These are phyloP conservation scores for Anas platyrhynchos DNA, from an alignment of 2,113 vertebrate genomes.

Conservation along the genomic window DNA sequence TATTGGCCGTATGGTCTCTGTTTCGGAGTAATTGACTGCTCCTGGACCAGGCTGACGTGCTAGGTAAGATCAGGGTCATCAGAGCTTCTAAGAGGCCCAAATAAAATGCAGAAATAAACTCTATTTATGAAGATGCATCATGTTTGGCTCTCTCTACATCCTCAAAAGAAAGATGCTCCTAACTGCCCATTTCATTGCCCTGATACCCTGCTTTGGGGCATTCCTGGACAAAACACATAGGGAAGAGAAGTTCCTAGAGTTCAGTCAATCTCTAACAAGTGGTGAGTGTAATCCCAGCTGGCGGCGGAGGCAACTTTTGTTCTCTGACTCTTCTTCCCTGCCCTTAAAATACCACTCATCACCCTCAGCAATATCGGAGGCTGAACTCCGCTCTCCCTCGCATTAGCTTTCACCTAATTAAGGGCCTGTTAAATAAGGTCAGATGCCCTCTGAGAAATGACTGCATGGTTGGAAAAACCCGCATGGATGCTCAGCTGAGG, in stretches of 20 bases:
- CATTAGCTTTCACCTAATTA: slow-evolving; percentile 49
- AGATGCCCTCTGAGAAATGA: slow-evolving; percentile 18
- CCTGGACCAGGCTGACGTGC: neutral
- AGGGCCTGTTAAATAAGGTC: slow-evolving; percentile 50
- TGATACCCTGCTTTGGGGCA: neutral
- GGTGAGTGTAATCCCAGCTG: neutral
- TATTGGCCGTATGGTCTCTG: neutral
- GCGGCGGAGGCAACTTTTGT: slow-evolving; percentile 13
- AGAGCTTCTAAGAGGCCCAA: neutral
- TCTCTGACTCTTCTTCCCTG: neutral
- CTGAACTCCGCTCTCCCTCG: neutral
- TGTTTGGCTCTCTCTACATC: neutral
- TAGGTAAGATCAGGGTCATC: neutral
- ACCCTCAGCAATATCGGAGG: slow-evolving; percentile 3
- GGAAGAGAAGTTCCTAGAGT: neutral
- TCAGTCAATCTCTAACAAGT: neutral
- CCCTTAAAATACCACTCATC: neutral
- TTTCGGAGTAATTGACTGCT: neutral
- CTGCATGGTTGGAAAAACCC: neutral
- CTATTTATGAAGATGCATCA: neutral
- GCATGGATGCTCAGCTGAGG: slow-evolving; percentile 7
- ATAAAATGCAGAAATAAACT: fast-evolving
- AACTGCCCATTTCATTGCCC: neutral
- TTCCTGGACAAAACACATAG: neutral
- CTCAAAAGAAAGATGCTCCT: neutral